phyloP scores from a whole-genome alignment of 2,888 invertebrate species.

The Gasteruption jaculator region DNA sequence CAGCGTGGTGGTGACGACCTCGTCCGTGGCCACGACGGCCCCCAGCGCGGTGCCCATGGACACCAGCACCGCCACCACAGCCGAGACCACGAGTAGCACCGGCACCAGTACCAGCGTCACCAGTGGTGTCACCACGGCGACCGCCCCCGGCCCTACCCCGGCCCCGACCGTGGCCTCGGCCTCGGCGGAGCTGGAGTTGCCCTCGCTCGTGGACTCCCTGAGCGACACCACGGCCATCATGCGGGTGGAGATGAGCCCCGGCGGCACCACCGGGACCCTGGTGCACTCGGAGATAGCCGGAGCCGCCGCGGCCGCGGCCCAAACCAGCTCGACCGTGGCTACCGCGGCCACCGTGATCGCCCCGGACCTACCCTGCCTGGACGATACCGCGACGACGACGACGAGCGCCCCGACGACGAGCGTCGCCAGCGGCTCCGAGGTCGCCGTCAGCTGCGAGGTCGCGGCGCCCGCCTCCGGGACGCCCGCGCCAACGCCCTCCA shows the following conservation, averaged over 20 bases:
- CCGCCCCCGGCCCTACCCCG: conserved; percentile 20
- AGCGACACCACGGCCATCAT: conserved; percentile 39
- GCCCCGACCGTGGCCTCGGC: conserved; percentile 24
- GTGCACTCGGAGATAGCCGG: too few relatives aligned
- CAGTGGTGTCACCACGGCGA: conserved; percentile 15
- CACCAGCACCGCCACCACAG: conserved; percentile 11
- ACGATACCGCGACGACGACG: conserved; percentile 32
- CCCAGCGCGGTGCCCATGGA: conserved; percentile 25
- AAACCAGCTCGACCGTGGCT: conserved; percentile 33
- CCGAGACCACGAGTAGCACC: conserved; percentile 13
- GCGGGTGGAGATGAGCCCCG: conserved; percentile 59
- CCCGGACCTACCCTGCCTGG: conserved; percentile 45
- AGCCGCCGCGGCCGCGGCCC: conserved; percentile 36
- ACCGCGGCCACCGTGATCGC: conserved; percentile 37
- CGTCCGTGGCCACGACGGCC: conserved; percentile 10
- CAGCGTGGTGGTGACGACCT: conserved; percentile 24
- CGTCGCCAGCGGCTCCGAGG: too few relatives aligned
- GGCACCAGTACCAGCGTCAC: conserved; percentile 12
- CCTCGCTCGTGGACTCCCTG: conserved; percentile 43
- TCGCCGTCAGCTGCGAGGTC: too few relatives aligned
- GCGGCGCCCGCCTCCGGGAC: conserved; percentile 18
- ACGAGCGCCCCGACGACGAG: conserved; percentile 19
- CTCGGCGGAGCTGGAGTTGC: conserved; percentile 41
- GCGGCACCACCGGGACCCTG: conserved; percentile 62
- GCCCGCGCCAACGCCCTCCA: conserved; percentile 20